Evolutionary conservation across 2,888 invertebrate species (phyloP).

Genomic region (Adineta ricciae): DNA sequence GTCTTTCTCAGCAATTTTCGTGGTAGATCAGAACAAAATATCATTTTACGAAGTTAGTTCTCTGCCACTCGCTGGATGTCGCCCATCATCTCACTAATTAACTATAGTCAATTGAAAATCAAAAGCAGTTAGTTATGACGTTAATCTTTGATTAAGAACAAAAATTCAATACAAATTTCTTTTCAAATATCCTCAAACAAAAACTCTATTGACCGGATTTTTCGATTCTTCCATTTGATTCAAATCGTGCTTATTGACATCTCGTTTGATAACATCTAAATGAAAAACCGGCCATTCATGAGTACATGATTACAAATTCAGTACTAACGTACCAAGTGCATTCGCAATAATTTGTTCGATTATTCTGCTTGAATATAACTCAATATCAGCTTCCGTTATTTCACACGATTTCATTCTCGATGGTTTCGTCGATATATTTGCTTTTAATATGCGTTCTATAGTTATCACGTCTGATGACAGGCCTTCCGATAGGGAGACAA

Average conservation of each 20-base stretch:
- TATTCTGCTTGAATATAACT: background rate
- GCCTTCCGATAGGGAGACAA: background rate
- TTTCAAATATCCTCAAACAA: too few species aligned
- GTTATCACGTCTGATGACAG: background rate
- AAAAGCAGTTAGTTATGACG: too few species aligned
- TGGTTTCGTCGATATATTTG: background rate
- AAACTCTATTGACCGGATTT: background rate
- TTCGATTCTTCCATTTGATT: background rate
- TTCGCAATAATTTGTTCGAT: background rate
- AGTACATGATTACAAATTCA: background rate
- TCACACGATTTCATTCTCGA: background rate
- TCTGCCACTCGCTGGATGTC: too few species aligned
- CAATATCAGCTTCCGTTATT: background rate
- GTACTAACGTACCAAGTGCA: background rate
- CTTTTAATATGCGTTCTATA: background rate
- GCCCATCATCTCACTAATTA: too few species aligned
- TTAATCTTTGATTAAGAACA: too few species aligned
- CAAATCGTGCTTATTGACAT: background rate
- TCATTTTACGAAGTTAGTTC: too few species aligned
- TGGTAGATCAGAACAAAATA: too few species aligned
- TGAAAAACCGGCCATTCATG: background rate
- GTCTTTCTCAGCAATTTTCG: background rate
- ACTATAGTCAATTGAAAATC: too few species aligned
- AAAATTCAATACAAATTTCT: too few species aligned
- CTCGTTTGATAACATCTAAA: background rate